phyloP scores from a whole-genome alignment of 2,888 invertebrate species.

The Perdita meconis region DNA sequence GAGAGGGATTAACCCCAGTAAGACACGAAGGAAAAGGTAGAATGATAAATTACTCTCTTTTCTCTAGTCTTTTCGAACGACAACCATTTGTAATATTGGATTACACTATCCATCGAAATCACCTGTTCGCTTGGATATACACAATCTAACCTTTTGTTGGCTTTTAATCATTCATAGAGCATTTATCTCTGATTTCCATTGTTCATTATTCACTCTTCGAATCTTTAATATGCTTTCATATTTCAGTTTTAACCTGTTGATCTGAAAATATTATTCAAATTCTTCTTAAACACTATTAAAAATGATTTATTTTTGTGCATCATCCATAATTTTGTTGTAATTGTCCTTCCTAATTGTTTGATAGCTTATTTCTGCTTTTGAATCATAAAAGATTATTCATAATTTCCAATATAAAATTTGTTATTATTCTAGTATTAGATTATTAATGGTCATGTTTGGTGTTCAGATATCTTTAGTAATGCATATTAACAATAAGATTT shows the following conservation, averaged over 20 bases:
- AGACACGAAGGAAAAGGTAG: conserved; percentile 60
- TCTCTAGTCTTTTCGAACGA: conserved; percentile 50
- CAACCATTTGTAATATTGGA: conserved; percentile 77
- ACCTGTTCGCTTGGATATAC: conserved; percentile 51
- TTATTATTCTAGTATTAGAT: too few relatives aligned
- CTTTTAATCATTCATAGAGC: conserved; percentile 3
- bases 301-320: too few relatives aligned
- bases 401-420: too few relatives aligned
- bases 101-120: conserved; percentile 78
- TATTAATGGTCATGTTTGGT: too few relatives aligned
- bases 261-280: too few relatives aligned
- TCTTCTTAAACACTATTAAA: too few relatives aligned
- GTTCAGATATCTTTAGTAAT: too few relatives aligned
- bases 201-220: background rate
- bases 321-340: too few relatives aligned
- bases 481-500: too few relatives aligned
- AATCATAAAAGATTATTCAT: too few relatives aligned
- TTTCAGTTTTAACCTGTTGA: background rate
- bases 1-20: conserved; percentile 72
- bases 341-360: too few relatives aligned
- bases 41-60: conserved; percentile 75
- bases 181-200: background rate
- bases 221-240: background rate
- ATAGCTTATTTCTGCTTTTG: too few relatives aligned
- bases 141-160: conserved; percentile 25